Percentiles rank a stretch among this genome's conserved stretches.
Evolutionary conservation across 1,140 invertebrate genomes (phyloP).

Genomic region (Zaprionus vittiger): DNA sequence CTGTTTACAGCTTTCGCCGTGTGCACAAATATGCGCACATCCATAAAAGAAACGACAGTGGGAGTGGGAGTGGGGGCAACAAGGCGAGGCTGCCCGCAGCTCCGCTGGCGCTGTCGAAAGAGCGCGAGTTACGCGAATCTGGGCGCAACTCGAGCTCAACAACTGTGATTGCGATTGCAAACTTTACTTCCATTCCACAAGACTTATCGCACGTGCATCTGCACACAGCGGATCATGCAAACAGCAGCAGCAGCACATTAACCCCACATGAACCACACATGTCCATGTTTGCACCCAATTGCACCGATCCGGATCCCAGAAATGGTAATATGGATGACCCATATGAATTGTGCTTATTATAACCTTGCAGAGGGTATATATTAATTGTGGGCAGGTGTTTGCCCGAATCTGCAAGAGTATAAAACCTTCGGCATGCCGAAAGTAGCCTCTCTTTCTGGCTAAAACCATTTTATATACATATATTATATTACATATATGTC

Average conservation of each 20-base stretch:
- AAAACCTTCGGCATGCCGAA: no score
- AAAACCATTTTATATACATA: no score
- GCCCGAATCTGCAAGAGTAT: no score
- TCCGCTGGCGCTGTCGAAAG: slow-evolving; percentile 61
- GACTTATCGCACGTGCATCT: slow-evolving; percentile 61
- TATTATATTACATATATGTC: neutral
- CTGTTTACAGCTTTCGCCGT: slow-evolving; percentile 60
- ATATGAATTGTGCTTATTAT: neutral
- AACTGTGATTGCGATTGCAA: slow-evolving; percentile 78
- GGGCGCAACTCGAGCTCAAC: slow-evolving; percentile 60
- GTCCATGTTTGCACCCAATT: slow-evolving; percentile 47
- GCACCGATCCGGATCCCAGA: slow-evolving; percentile 73
- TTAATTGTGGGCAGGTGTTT: no score
- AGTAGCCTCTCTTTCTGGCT: no score
- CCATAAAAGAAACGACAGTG: slow-evolving; percentile 47
- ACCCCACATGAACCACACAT: slow-evolving; percentile 35
- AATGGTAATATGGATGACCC: slow-evolving; percentile 34
- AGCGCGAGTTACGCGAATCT: slow-evolving; percentile 37
- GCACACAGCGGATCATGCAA: slow-evolving; percentile 48
- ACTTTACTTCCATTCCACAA: slow-evolving; percentile 81
- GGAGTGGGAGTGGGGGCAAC: slow-evolving; percentile 18
- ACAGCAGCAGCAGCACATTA: slow-evolving; percentile 25
- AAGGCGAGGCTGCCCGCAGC: slow-evolving; percentile 48
- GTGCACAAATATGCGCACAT: slow-evolving; percentile 78
- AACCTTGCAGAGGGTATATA: no score